Evolutionary conservation across 1,140 invertebrate genomes (phyloP).

Genomic region (Zaprionus davidi): DNA sequence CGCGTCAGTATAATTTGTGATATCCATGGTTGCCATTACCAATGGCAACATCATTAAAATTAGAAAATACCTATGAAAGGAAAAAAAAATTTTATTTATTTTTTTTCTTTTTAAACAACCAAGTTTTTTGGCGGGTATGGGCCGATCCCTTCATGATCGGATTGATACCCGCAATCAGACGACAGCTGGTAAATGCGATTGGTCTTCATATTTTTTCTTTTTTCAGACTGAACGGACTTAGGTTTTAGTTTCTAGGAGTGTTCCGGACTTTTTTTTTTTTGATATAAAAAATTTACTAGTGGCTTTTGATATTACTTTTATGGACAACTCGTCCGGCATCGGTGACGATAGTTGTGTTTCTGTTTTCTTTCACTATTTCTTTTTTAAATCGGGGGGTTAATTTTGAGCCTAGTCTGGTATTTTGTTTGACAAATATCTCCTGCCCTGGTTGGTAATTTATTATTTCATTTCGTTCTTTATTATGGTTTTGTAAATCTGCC

Average conservation of each 20-base stretch:
- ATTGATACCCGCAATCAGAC: neutral
- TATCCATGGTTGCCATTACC: neutral
- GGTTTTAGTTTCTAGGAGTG: no score
- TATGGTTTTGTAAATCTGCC: neutral
- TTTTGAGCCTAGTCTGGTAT: slow-evolving; percentile 9
- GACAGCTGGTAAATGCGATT: neutral
- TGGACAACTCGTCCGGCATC: neutral
- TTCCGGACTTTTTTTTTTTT: no score
- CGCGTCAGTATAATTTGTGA: no score
- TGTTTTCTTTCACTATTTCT: slow-evolving; percentile 11
- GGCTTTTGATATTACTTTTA: slow-evolving; percentile 1
- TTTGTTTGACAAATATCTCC: slow-evolving; percentile 2
- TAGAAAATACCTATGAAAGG: neutral
- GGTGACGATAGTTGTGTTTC: neutral
- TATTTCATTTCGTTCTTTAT: neutral
- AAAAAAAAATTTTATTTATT: neutral
- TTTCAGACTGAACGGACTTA: neutral
- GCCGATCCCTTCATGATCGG: no score
- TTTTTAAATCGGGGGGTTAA: neutral
- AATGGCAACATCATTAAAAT: neutral
- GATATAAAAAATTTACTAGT: neutral
- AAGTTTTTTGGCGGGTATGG: no score
- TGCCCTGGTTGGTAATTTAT: neutral
- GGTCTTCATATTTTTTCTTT: neutral
- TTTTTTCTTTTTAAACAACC: neutral